These are phyloP conservation scores for Camponotus fellah DNA, from an alignment of 2,888 invertebrate species.

Conservation along the genomic window DNA sequence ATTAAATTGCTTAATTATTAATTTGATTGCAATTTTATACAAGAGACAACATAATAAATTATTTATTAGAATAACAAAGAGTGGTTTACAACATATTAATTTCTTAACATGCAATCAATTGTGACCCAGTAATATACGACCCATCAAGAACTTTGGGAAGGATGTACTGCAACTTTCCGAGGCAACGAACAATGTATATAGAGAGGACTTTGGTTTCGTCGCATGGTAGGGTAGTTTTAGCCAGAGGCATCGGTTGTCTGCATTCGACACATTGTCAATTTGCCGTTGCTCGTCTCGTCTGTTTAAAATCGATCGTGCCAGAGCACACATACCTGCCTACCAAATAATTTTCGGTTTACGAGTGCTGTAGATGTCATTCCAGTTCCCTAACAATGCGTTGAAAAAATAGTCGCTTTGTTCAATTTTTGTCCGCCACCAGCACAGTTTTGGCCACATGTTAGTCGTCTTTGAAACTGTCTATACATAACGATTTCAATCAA, in stretches of 20 bases:
- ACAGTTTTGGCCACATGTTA: background rate
- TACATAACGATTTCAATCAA: conserved; percentile 13
- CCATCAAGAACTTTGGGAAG: background rate
- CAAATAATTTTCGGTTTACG: conserved; percentile 66
- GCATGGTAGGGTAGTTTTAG: conserved; percentile 77
- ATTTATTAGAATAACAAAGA: background rate
- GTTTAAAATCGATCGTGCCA: conserved; percentile 84
- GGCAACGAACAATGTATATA: conserved; percentile 18
- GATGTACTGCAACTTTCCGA: conserved; percentile 13
- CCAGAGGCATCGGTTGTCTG: conserved; percentile 80
- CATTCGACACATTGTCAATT: conserved; percentile 85
- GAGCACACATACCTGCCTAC: conserved; percentile 69
- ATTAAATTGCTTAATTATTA: background rate
- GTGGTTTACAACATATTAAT: background rate
- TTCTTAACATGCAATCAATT: background rate
- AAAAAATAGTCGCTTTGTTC: conserved; percentile 54
- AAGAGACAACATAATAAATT: background rate
- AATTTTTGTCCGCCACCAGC: conserved; percentile 14
- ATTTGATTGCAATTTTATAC: background rate
- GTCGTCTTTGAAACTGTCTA: background rate
- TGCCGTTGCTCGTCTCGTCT: conserved; percentile 77
- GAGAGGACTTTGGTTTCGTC: conserved; percentile 64
- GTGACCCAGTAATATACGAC: background rate
- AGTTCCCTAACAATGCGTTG: conserved; percentile 44
- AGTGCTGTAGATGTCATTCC: conserved; percentile 62